Percentiles rank a stretch among this genome's conserved stretches.
phyloP scores from a whole-genome alignment of 2,797 vertebrate species.

The Takifugu ocellatus region DNA sequence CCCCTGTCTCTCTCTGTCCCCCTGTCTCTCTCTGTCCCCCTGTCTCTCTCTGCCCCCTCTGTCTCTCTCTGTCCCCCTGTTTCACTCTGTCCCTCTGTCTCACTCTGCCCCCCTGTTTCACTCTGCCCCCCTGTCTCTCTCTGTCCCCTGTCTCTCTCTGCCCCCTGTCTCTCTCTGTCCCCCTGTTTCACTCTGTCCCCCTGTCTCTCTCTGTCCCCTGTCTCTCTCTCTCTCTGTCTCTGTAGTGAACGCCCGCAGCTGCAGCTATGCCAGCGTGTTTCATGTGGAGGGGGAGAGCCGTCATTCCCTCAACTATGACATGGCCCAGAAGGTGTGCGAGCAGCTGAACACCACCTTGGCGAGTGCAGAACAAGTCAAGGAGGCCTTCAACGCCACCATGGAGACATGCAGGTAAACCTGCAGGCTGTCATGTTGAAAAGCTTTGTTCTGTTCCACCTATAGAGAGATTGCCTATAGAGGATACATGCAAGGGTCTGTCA shows the following conservation, averaged over 20 bases:
- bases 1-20: not conserved
- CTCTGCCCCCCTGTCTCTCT: conserved; percentile 4
- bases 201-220: not conserved
- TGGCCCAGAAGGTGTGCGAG: conserved; percentile 74
- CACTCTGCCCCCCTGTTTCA: not conserved
- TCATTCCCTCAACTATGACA: conserved; percentile 73
- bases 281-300: conserved; percentile 79
- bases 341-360: conserved; percentile 75
- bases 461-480: not conserved
- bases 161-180: not conserved
- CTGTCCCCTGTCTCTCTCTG: not conserved
- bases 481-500: too few relatives aligned
- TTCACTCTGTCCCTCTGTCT: not conserved
- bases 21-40: conserved; percentile 4
- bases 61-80: too few relatives aligned
- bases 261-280: conserved; percentile 83
- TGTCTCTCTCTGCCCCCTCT: too few relatives aligned
- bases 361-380: conserved; percentile 64
- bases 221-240: conserved; percentile 3
- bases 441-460: not conserved
- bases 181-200: not conserved
- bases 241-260: conserved; percentile 60
- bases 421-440: too few relatives aligned
- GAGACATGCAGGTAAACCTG: conserved; percentile 89
- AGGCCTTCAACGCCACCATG: conserved; percentile 65